These are phyloP conservation scores for Amazona vittata DNA, from an alignment of 2,113 vertebrate species.

Conservation along the genomic window DNA sequence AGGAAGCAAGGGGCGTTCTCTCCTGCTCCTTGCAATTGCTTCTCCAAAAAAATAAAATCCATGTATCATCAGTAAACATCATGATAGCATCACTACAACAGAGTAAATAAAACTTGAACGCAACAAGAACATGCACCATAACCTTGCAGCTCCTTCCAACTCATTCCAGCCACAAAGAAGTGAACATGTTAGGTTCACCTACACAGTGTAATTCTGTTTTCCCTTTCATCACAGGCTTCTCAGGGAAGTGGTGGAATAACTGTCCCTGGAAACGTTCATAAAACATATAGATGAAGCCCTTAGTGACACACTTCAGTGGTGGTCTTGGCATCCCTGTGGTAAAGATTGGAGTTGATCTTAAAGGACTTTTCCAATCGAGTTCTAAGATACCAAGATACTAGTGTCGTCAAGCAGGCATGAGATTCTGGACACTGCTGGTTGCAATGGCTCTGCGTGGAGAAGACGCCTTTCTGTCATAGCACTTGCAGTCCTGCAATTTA, in stretches of 20 bases:
- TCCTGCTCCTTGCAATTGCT: background rate
- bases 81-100: background rate
- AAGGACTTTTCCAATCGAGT: background rate
- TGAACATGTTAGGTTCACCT: background rate
- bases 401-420: fast-evolving
- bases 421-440: background rate
- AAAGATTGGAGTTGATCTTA: background rate
- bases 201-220: background rate
- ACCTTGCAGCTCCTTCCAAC: background rate
- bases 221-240: background rate
- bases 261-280: background rate
- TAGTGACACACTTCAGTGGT: background rate
- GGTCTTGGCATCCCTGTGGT: background rate
- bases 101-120: background rate
- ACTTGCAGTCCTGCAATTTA: background rate
- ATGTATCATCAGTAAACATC: background rate
- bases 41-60: background rate
- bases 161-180: background rate
- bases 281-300: background rate
- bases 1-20: background rate
- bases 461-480: background rate
- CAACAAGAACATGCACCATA: background rate
- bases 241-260: background rate
- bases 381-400: no score
- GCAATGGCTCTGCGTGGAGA: background rate